Evolutionary conservation across 2,113 vertebrate species (phyloP), one percentile per base, ranked within the genome.

Genomic region (Aptenodytes patagonicus): DNA sequence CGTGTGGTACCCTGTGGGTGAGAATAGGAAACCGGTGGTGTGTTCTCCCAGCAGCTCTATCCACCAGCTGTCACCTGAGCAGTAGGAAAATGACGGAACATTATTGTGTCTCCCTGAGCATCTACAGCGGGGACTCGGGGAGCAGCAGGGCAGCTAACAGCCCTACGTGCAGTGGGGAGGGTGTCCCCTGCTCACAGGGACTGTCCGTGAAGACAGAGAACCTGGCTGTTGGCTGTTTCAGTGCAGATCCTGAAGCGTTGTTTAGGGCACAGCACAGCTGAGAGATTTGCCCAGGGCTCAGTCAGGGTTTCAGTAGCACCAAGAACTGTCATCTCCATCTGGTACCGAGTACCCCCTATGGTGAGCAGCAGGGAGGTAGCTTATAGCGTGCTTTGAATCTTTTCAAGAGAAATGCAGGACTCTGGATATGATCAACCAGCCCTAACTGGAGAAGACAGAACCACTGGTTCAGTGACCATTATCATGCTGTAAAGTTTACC

Each of bases 161-260:
- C 34, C 42, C 25, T 10, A 1, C 6, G 1, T 1, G 0, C 31
- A 5, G 21, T 1, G 22, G 22, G 68, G 66, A 32, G 52, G 17
- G 5, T 18, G 69, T 49, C 46, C 32, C 4, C 8, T 22, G 47
- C 15, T 28, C 34, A 7, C 34, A 38, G 57, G 40, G 44, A 13
- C 51, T 52, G 36, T 7, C 58, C 6, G 0, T 11, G 31, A 20
- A 4, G 24, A 28, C 34, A 38, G 32, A 32, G 69, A 26, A 29
- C 55, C n/a, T 31, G 32, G 20, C 69, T 36, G 29, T 6, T 3
- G 0, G n/a, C 65, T 26, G 8, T 17, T 31, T 6, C 11, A 2
- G 49, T 4, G 17, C 51, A 16, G 20, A 16, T 32, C 42, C 58
- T 77, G 58, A 47, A 32, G 32, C 0, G 0, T 13, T 29, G 25